Base-by-base conservation (phyloP, 2,113 vertebrate species). In the Eptatretus burgeri region DNA sequence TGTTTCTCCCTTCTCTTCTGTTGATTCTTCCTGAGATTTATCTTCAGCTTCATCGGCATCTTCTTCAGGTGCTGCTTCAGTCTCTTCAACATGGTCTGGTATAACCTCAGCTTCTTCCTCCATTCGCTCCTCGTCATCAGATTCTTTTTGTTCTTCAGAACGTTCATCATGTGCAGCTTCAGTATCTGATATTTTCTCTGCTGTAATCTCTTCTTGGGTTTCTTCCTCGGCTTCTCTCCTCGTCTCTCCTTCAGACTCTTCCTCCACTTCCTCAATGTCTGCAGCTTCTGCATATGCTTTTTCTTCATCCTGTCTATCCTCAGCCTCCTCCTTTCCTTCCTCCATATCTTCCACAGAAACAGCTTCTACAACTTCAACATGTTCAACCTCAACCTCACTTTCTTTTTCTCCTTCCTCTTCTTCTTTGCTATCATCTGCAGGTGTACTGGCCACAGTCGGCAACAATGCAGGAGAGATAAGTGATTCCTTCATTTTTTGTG, bases 331-430 rank as follows among this genome's bases (percentile, higher is more conserved):
- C 56, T 60, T 20, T 60, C 20, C 56, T 13, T 60, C 56, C 56
- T 60, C 56, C 12, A 20, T 20, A 11, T 60, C 56, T 60, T 60
- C 56, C 56, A 10, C 56, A 13, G 56, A n/a, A 17, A 20, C 56
- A n/a, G n/a, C 56, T 60, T 60, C 56, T 13, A 17, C 56, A 60
- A 12, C 56, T 60, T 60, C 56, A 60, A 20, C 56, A n/a, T 60
- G n/a, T 60, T 60, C 13, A 60, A 12, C 13, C 20, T 60, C 56
- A 60, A 20, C 56, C 11, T 60, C 56, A 60, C n/a, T 20, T 60
- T 60, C 56, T 60, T 60, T 20, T 9, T 60, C 56, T 60, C 10
- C 56, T 60, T 60, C 56, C 56, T 60, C 56, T 20, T 60, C 56
- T 20, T 60, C 12, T 12, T 60, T 10, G n/a, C 12, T 20, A 60